phyloP scores from a whole-genome alignment of 2,797 vertebrate genomes.

The Acrocephalus scirpaceus region DNA sequence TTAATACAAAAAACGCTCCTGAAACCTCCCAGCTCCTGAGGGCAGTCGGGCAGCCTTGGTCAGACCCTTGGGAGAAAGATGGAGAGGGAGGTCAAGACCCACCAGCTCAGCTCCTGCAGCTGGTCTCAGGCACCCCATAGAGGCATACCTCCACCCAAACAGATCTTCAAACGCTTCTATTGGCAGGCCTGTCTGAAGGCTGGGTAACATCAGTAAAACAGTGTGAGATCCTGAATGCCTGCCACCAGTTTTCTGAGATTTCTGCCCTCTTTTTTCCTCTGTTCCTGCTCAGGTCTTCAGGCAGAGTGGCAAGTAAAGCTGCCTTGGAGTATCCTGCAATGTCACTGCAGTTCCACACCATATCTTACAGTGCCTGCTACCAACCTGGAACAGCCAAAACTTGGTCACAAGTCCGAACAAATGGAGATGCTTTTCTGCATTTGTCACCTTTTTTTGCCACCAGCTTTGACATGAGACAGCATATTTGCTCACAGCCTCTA shows the following conservation, averaged over 20 bases:
- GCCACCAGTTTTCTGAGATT: not conserved
- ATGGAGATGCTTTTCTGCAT: not conserved
- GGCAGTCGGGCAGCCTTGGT: not conserved
- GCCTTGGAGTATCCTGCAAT: not conserved
- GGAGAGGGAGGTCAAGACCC: not conserved
- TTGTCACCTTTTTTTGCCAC: not conserved
- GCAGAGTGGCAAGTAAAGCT: not conserved
- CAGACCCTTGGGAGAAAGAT: not conserved
- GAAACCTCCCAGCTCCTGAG: not conserved
- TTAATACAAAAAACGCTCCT: not conserved
- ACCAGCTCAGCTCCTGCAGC: not conserved
- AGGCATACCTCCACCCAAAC: not conserved
- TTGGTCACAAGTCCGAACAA: not conserved
- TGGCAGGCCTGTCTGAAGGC: not conserved
- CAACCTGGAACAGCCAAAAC: rapidly evolving
- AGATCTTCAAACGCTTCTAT: not conserved
- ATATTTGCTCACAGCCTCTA: not conserved
- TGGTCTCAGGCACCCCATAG: not conserved
- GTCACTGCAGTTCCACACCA: rapidly evolving
- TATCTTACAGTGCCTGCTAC: not conserved
- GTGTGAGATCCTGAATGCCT: not conserved
- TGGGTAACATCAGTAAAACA: not conserved
- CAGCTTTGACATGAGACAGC: not conserved
- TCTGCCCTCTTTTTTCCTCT: not conserved
- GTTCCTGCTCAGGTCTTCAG: not conserved